Evolutionary conservation across 1,140 invertebrate genomes (phyloP).

Genomic region (Meloidogyne chitwoodi): DNA sequence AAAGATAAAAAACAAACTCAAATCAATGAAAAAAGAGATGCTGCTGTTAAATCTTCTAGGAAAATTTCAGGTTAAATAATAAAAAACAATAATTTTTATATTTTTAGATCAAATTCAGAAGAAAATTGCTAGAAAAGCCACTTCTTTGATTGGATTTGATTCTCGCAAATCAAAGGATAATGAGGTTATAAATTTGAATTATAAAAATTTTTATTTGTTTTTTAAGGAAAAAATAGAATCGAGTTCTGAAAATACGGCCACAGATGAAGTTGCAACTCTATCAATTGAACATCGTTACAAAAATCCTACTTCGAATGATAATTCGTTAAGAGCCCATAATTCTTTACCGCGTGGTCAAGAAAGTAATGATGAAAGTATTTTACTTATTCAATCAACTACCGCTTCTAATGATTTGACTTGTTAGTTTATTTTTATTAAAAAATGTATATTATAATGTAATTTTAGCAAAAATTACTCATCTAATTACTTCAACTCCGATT

Average conservation of each 20-base stretch:
- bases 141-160: neutral
- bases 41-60: neutral
- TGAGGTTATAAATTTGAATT: neutral
- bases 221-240: neutral
- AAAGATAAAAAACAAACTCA: neutral
- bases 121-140: neutral
- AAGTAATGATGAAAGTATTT: neutral
- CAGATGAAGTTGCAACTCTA: neutral
- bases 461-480: neutral
- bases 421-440: neutral
- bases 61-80: neutral
- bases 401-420: neutral
- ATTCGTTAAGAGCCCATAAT: neutral
- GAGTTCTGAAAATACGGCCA: neutral
- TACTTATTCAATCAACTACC: neutral
- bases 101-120: neutral
- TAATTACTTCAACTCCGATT: neutral
- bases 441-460: neutral
- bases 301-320: neutral
- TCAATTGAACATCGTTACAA: neutral
- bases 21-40: neutral
- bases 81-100: neutral
- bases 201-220: neutral
- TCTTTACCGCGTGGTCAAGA: neutral
- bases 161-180: neutral